These are phyloP conservation scores for Tympanoctomys barrerae DNA, from an alignment of 2,797 vertebrate species.

Conservation along the genomic window DNA sequence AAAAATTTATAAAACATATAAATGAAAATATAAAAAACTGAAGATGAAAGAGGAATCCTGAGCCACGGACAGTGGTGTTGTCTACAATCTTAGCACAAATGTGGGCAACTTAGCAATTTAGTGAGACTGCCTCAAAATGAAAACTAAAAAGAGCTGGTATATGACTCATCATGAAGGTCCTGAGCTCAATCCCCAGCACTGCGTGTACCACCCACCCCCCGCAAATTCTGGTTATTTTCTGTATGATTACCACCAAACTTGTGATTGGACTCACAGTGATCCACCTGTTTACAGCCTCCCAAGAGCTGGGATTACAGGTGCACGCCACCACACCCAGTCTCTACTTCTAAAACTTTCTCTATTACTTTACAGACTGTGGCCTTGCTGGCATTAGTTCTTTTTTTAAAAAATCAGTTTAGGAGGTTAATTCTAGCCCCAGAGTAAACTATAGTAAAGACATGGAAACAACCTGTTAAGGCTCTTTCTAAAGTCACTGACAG, in stretches of 20 bases:
- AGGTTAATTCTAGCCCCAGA: neutral
- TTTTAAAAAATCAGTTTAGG: neutral
- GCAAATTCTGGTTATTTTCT: neutral
- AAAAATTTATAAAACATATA: neutral
- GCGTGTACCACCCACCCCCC: no score
- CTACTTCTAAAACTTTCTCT: neutral
- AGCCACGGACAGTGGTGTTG: neutral
- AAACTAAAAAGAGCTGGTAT: neutral
- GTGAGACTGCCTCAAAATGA: neutral
- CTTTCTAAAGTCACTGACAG: neutral
- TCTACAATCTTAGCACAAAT: neutral
- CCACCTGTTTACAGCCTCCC: no score
- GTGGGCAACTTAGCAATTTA: neutral
- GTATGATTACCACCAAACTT: neutral
- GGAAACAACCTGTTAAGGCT: neutral
- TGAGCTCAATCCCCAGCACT: neutral
- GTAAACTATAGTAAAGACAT: slow-evolving; percentile 8
- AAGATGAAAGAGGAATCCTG: neutral
- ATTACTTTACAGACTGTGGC: neutral
- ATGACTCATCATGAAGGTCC: neutral
- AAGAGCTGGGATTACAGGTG: no score
- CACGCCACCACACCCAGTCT: no score
- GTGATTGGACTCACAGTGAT: no score
- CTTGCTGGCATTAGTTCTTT: slow-evolving; percentile 1
- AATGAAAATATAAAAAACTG: neutral